Conservation (phyloP, 2,888 invertebrate species). For the Ctena decussata region DNA sequence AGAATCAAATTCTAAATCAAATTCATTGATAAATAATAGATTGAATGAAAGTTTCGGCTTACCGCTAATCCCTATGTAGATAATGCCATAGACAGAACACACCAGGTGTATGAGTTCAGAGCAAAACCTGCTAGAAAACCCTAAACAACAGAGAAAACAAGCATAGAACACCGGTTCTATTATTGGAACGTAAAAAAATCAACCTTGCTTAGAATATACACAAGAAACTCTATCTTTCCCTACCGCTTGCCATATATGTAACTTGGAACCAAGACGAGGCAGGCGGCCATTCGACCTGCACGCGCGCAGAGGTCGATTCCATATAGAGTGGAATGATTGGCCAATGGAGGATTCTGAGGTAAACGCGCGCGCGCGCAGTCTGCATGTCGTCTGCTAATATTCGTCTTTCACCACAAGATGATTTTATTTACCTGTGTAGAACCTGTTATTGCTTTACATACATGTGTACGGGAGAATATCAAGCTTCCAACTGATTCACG, state of each 20-base stretch:
- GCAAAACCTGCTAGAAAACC: background rate
- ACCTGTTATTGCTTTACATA: background rate
- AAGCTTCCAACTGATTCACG: no score
- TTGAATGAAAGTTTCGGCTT: background rate
- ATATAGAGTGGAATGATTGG: constrained; percentile 53
- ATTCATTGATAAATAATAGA: background rate
- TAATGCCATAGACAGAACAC: background rate
- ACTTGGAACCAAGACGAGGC: constrained; percentile 50
- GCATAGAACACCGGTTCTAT: constrained; percentile 4
- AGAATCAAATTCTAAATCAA: no score
- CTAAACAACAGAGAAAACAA: background rate
- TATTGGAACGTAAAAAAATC: background rate
- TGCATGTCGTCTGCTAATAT: constrained; percentile 1
- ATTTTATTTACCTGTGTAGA: constrained; percentile 10
- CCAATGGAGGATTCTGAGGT: constrained; percentile 42
- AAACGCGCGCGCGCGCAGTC: background rate
- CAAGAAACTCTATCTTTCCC: constrained; percentile 59
- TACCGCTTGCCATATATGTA: constrained; percentile 63
- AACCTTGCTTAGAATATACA: constrained; percentile 9
- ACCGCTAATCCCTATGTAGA: constrained; percentile 1
- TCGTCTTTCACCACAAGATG: background rate
- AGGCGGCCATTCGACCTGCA: constrained; percentile 55
- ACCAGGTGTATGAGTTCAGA: background rate
- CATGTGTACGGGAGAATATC: background rate
- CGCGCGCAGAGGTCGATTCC: constrained; percentile 63